Base-by-base conservation (phyloP, 2,113 vertebrate species). In the Anguilla japonica region DNA sequence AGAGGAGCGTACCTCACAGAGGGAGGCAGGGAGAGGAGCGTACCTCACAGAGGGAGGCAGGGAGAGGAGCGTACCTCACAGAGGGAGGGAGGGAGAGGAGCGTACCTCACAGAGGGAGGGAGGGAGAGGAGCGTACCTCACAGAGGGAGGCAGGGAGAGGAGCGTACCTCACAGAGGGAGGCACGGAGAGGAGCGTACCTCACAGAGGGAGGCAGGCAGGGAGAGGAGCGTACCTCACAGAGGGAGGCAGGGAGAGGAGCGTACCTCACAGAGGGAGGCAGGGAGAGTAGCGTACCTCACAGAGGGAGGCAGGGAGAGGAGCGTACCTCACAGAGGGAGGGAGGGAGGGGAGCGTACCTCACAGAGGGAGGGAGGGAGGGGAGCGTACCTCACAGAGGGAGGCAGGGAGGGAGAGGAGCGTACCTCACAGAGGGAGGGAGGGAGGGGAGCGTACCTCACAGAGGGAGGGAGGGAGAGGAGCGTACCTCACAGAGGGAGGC, bases 401-500 rank as follows among this genome's bases (percentile, higher is more conserved):
- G 96, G 89, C n/a, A n/a, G n/a, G n/a, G 34, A 34, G 0, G 34
- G 34, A 34, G 34, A 34, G 34, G 34, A 34, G 34, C 1, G 34
- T 34, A 34, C 34, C 34, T 34, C 34, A 18, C 41, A 50, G n/a
- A 50, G 46, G 7, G 0, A 56, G 78, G 15, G 5, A 71, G 41
- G 81, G 5, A 22, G 9, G 13, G 39, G 13, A 9, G 43, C 95
- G 14, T 91, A 98, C 98, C 91, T 95, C 34, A 18, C 41, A 50
- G n/a, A 50, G 46, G 7, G n/a, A n/a, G n/a, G n/a, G 0, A 56
- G 78, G 15, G 5, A 22, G 9, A 22, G 39, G 13, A 9, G 43
- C 95, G 14, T 91, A 98, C 98, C 91, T 26, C 85, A 41, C n/a
- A 97, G 94, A 84, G 99, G 96, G 88, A 99, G 96, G 89, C 0